phyloP scores from a whole-genome alignment of 37 sponge, comb jelly and placozoan species.

The Mnemiopsis leidyi region DNA sequence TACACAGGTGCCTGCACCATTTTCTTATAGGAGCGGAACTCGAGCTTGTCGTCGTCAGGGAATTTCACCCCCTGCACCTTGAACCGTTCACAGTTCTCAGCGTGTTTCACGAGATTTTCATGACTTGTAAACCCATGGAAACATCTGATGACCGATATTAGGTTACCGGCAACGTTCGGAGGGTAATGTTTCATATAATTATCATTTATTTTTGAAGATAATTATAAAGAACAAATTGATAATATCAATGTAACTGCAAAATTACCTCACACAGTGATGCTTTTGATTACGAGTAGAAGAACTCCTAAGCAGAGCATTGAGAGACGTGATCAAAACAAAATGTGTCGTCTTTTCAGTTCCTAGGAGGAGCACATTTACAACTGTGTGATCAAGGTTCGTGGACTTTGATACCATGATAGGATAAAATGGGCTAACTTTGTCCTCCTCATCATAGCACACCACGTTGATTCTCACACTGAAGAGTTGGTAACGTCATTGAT shows the following conservation, averaged over 20 bases:
- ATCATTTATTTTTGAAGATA: neutral
- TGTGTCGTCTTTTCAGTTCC: neutral
- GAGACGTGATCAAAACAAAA: slow-evolving; percentile 7
- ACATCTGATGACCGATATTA: too few relatives aligned
- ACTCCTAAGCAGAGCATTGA: slow-evolving; percentile 30
- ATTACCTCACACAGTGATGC: slow-evolving; percentile 2
- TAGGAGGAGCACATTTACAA: slow-evolving; percentile 12
- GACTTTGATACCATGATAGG: neutral
- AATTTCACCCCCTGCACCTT: neutral
- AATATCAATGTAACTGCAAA: too few relatives aligned
- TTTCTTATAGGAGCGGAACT: neutral
- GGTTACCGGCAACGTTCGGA: too few relatives aligned
- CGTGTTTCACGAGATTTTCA: neutral
- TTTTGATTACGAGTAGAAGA: neutral
- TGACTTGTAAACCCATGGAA: slow-evolving; percentile 19
- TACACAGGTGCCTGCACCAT: slow-evolving; percentile 35
- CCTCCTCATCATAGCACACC: slow-evolving; percentile 32
- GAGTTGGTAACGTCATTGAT: too few relatives aligned
- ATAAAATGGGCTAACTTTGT: neutral
- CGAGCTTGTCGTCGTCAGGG: slow-evolving; percentile 18
- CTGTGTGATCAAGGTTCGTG: neutral
- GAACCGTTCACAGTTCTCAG: neutral
- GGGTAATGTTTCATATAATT: too few relatives aligned
- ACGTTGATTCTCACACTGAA: slow-evolving; percentile 52
- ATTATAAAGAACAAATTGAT: too few relatives aligned